A percentile compares a stretch with the other conserved stretches of the same genome.
Conservation (phyloP, 1,140 invertebrate genomes). For the Aphis craccivora region DNA sequence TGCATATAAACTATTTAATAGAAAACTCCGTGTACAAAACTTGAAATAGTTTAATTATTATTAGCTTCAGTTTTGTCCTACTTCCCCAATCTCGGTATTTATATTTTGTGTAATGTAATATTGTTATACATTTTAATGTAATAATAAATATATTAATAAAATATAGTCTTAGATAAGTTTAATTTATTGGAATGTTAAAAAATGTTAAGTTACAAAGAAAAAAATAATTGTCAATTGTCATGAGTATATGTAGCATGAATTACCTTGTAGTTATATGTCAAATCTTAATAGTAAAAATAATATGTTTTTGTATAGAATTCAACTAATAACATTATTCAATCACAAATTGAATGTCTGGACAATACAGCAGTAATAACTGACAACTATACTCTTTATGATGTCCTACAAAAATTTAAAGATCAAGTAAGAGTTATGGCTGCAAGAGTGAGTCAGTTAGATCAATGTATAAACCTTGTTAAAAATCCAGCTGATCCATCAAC, state of each 20-base stretch:
- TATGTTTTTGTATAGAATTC: not conserved
- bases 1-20: no score
- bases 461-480: conserved; percentile 24
- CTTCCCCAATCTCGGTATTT: no score
- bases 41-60: no score
- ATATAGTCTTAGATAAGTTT: not conserved
- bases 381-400: conserved; percentile 28
- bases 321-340: not conserved
- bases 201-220: not conserved
- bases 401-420: conserved; percentile 17
- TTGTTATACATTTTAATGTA: not conserved
- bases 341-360: conserved; percentile 6
- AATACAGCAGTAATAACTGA: not conserved
- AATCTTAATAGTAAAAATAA: not conserved
- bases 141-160: not conserved
- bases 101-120: not conserved
- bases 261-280: not conserved
- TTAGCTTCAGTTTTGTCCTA: no score
- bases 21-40: no score
- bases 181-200: not conserved
- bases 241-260: no score
- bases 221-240: not conserved
- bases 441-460: conserved; percentile 19
- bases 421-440: not conserved
- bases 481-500: conserved; percentile 27